Evolutionary conservation across 1,140 invertebrate genomes (phyloP).

Genomic region (Coenobita brevimanus): DNA sequence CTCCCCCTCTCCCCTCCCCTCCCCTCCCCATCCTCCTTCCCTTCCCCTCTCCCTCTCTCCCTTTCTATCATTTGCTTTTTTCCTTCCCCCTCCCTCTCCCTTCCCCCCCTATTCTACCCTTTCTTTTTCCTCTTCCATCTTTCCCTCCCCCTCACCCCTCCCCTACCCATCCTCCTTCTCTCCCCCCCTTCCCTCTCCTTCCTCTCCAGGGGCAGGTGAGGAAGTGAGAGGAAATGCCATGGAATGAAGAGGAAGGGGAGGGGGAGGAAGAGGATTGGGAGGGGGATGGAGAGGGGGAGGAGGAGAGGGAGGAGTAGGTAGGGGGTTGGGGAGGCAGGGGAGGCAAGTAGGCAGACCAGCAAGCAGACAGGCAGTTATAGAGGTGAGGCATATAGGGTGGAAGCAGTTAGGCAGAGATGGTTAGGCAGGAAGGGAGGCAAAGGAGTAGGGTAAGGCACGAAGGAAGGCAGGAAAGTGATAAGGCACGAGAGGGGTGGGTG

Average conservation of each 20-base stretch:
- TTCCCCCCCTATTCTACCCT: background rate
- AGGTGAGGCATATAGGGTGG: too few relatives aligned
- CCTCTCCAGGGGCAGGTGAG: background rate
- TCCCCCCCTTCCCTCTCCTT: background rate
- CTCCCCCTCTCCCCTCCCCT: background rate
- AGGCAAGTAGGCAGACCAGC: background rate
- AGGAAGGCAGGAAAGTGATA: too few relatives aligned
- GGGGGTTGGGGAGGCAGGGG: background rate
- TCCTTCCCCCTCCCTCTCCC: background rate
- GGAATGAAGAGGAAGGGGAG: background rate
- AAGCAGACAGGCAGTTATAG: too few relatives aligned
- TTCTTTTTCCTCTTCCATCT: too few relatives aligned
- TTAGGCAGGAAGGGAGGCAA: too few relatives aligned
- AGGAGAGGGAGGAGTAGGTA: background rate
- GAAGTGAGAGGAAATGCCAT: background rate
- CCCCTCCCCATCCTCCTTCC: background rate
- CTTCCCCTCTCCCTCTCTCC: background rate
- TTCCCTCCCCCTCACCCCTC: background rate
- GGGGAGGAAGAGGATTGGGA: background rate
- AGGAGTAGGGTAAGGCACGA: too few relatives aligned
- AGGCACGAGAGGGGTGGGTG: too few relatives aligned
- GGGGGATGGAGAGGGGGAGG: background rate
- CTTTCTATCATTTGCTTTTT: background rate
- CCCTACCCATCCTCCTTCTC: background rate
- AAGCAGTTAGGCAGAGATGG: too few relatives aligned